phyloP scores from a whole-genome alignment of 2,888 invertebrate genomes.

The Drosophila nr. perissopoda region DNA sequence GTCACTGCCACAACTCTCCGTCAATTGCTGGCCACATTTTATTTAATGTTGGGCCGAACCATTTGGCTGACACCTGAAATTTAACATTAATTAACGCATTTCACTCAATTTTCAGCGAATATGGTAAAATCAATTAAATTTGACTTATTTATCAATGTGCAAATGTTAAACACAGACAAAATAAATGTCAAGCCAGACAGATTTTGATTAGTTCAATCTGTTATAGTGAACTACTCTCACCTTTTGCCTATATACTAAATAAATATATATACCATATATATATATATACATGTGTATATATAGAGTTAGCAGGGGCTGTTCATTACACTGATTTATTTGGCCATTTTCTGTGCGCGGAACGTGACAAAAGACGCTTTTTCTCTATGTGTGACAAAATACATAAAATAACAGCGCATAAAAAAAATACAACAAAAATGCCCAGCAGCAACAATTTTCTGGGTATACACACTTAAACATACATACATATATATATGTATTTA shows the following conservation, averaged over 20 bases:
- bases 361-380: conserved; percentile 76
- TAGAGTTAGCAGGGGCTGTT: conserved; percentile 48
- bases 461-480: background rate
- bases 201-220: conserved; percentile 62
- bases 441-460: conserved; percentile 41
- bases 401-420: conserved; percentile 24
- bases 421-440: conserved; percentile 30
- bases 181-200: conserved; percentile 17
- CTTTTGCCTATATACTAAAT: conserved; percentile 55
- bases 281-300: conserved; percentile 11
- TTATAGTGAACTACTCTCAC: conserved; percentile 72
- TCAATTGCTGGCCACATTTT: background rate
- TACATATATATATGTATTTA: background rate
- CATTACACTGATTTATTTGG: conserved; percentile 75
- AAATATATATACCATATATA: conserved; percentile 19
- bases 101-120: conserved; percentile 10
- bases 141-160: conserved; percentile 22
- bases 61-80: conserved; percentile 3
- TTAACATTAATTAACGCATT: conserved; percentile 22
- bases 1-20: background rate
- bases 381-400: conserved; percentile 40
- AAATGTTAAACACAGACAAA: conserved; percentile 7
- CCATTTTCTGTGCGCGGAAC: conserved; percentile 74
- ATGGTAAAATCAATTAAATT: conserved; percentile 27
- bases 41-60: background rate